Percentiles rank a stretch among this genome's conserved stretches.
phyloP scores from a whole-genome alignment of 2,113 vertebrate species.

The Sander lucioperca region DNA sequence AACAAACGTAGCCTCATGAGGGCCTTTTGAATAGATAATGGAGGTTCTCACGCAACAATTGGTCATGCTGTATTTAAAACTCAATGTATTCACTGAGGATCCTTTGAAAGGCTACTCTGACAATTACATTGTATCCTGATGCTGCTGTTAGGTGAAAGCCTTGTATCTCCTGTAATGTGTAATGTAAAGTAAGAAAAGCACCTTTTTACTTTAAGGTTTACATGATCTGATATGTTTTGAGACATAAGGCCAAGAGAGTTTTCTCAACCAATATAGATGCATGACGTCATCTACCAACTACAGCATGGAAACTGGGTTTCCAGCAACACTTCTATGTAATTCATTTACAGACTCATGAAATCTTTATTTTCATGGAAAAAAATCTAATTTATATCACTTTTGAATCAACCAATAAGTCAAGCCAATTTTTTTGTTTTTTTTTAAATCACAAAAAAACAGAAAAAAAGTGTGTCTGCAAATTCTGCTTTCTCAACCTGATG shows the following conservation, averaged over 20 bases:
- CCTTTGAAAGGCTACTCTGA: constrained; percentile 37
- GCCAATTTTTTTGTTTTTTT: background rate
- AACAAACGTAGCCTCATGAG: constrained; percentile 72
- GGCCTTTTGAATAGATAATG: constrained; percentile 76
- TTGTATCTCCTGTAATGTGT: constrained; percentile 3
- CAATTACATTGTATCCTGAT: background rate
- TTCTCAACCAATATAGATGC: background rate
- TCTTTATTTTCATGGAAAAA: constrained; percentile 26
- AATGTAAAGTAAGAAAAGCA: background rate
- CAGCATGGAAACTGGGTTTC: constrained; percentile 30
- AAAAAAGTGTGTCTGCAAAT: background rate
- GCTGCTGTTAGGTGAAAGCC: constrained; percentile 15
- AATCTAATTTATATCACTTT: constrained; percentile 15
- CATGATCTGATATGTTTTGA: background rate
- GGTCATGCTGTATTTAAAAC: constrained; percentile 41
- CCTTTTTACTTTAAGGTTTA: background rate
- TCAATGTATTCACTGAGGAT: constrained; percentile 24
- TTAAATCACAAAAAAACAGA: background rate
- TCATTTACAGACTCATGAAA: constrained; percentile 7
- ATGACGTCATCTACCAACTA: constrained; percentile 27
- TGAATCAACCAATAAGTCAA: constrained; percentile 34
- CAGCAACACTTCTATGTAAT: background rate
- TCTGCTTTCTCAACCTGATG: constrained; percentile 9
- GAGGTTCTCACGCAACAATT: constrained; percentile 52
- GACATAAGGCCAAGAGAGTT: background rate